Evolutionary conservation across 2,113 vertebrate genomes (phyloP), one percentile per base, ranked within the genome.

Genomic region (Pipra filicauda): DNA sequence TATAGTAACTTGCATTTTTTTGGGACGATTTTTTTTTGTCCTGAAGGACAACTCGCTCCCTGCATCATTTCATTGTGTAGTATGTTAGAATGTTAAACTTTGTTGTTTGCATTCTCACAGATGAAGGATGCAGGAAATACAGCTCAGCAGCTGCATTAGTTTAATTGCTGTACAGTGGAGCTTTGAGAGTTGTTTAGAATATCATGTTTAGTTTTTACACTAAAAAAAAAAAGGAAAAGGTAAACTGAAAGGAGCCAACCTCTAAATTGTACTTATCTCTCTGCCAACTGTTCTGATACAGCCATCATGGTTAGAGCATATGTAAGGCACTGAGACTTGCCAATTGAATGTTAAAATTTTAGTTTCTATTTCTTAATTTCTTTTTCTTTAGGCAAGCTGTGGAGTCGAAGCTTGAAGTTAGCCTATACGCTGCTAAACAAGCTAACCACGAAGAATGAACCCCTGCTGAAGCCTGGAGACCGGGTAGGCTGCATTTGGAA

Each of bases 341-440:
- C 31, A 39, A 9, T 62, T 67, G n/a, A 37, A 8, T 35, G 14
- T 70, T 55, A 49, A 27, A 16, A 18, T 84, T 43, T 71, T 55
- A 28, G 13, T 41, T 16, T 66, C 18, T 59, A 0, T 8, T 70
- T 83, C 71, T 41, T 66, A 15, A 91, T 89, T 84, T 64, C 46
- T 57, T 85, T 93, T 52, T 70, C 91, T 93, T 88, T 59, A 99
- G 99, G 99, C 82, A 99, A 99, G 96, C 98, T 99, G 43, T 99
- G 99, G 99, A 99, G 98, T 72, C 98, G 99, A 92, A 99, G 99
- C 97, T 98, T 99, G 97, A 99, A 99, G 95, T 97, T 99, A 91
- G 99, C 99, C 2, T 99, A 99, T 95, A 99, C 99, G 9, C 98
- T 99, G 24, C 98, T 99, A 23, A 99, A 99, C 97, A 99, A 99